Evolutionary conservation across 2,113 vertebrate species (phyloP), one percentile per base, ranked within the genome.

Genomic region (Petrocephalus zakoni): DNA sequence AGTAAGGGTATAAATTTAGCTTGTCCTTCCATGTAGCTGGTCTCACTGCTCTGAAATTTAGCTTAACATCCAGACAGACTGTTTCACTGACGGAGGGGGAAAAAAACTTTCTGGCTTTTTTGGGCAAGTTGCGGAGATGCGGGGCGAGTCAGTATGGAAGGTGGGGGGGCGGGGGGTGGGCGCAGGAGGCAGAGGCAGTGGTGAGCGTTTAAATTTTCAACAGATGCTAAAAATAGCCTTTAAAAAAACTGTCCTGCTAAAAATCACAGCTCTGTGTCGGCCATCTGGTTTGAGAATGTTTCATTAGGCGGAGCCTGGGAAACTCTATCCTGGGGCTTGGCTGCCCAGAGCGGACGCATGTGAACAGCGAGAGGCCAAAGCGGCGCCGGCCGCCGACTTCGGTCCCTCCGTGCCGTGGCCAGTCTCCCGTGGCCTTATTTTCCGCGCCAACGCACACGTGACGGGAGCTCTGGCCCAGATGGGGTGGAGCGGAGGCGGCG

Each of bases 301-400:
- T 92, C 93, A 90, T 91, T 92, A 91, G 93, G 93, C 93, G 92
- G 92, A 93, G 93, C 91, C 94, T 96, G 94, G 93, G 93, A 95
- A 95, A 93, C 91, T 58, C 56, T 91, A 91, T 90, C 53, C 91
- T 91, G 88, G 91, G 34, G 89, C 87, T 90, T 89, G 91, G 90
- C 55, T 92, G 88, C 72, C 75, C 89, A 51, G 49, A 81, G 90
- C 87, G 82, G 88, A 87, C 55, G 90, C 91, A 89, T 55, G 88
- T 86, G 42, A 89, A 87, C 17, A 22, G 52, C 87, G 56, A 61
- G 58, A 91, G 91, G 75, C 47, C 51, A 55, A 13, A 83, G 81
- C 51, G 49, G 49, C 84, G 22, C 53, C 81, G 51, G 34, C n/a
- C 13, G 47, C 89, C 72, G 55, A 19, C 49, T 47, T 47, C 55